Evolutionary conservation across 2,888 invertebrate genomes (phyloP).

Genomic region (Eilema caniola): DNA sequence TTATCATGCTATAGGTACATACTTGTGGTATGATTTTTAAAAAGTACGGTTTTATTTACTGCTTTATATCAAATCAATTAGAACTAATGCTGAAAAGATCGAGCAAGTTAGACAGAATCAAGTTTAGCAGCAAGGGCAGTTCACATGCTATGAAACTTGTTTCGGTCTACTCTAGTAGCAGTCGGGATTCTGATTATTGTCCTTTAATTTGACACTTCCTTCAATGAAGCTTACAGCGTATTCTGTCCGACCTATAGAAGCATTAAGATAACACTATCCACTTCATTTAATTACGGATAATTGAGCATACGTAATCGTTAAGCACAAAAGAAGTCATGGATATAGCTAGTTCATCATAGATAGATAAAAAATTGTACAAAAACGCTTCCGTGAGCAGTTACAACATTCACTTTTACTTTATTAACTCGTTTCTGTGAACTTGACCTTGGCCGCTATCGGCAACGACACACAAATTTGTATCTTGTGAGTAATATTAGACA

Average conservation of each 20-base stretch:
- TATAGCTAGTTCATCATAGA: background rate
- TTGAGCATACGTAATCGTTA: background rate
- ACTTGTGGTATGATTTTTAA: background rate
- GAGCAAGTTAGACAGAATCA: no score
- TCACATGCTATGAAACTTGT: no score
- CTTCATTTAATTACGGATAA: no score
- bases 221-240: no score
- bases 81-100: no score
- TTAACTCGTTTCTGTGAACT: constrained; percentile 2
- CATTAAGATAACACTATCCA: no score
- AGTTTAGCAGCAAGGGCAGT: no score
- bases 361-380: background rate
- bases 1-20: background rate
- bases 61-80: no score
- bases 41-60: background rate
- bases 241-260: no score
- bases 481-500: background rate
- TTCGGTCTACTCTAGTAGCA: no score
- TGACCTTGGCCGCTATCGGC: background rate
- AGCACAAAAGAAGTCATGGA: background rate
- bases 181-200: no score
- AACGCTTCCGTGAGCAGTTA: background rate
- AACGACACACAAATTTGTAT: background rate
- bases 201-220: no score
- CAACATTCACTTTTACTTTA: constrained; percentile 4